These are phyloP conservation scores for Selene dorsalis DNA, from an alignment of 2,797 vertebrate genomes.

Conservation along the genomic window DNA sequence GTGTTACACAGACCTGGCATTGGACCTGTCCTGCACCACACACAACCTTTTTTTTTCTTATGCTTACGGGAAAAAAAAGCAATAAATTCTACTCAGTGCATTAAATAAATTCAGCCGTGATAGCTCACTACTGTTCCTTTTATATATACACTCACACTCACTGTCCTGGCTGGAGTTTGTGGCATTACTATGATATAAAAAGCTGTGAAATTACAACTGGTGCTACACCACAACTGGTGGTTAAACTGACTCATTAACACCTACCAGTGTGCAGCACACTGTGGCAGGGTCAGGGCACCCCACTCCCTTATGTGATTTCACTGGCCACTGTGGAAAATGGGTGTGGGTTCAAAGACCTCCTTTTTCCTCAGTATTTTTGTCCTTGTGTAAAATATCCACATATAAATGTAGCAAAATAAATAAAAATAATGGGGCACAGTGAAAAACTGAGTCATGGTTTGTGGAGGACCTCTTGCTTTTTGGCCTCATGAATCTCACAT, in stretches of 20 bases:
- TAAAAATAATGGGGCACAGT: slow-evolving; percentile 11
- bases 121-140: background rate
- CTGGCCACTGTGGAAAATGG: slow-evolving; percentile 27
- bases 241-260: slow-evolving; percentile 17
- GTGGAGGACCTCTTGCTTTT: slow-evolving; percentile 1
- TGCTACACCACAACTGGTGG: slow-evolving; percentile 2
- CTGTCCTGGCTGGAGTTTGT: background rate
- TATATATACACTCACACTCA: background rate
- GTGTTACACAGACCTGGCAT: background rate
- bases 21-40: background rate
- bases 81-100: background rate
- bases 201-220: background rate
- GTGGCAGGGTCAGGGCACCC: slow-evolving; percentile 5
- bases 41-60: background rate
- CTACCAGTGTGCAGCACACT: slow-evolving; percentile 6
- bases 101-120: background rate
- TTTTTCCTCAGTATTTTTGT: slow-evolving; percentile 31
- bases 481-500: background rate
- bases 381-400: slow-evolving; percentile 15
- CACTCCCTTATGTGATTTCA: slow-evolving; percentile 7
- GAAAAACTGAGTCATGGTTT: slow-evolving; percentile 13
- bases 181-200: background rate
- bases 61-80: no score
- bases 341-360: slow-evolving; percentile 22
- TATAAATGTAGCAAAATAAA: slow-evolving; percentile 8